Base-by-base conservation (phyloP, 2,797 vertebrate species). In the Periparus ater region DNA sequence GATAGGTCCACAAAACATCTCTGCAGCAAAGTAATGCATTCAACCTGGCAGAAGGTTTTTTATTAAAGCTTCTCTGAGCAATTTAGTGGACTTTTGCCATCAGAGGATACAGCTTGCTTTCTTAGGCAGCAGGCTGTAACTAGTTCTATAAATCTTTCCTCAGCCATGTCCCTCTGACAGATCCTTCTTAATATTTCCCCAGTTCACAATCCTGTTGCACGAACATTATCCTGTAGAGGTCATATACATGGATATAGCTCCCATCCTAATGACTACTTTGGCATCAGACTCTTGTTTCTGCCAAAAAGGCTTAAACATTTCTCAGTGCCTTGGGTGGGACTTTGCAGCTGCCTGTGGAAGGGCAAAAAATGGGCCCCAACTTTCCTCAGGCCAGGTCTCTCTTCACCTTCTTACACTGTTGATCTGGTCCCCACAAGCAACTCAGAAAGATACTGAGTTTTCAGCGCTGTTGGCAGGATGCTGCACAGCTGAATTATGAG, bases 361-460 rank as follows among this genome's bases (percentile, higher is more conserved):
- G 11, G 25, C 10, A 47, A 44, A 61, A 61, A 38, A 6, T 17
- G 10, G 16, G 81, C 10, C 9, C 17, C 5, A 36, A 2, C 10
- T 75, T 65, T 38, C 18, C 36, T 44, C 47, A 92, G 32, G 36
- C 19, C 30, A 50, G 6, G 14, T 30, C 8, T 40, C 38, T 68
- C 14, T 47, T 70, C 9, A 34, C 38, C 3, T 45, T 71, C 48
- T 65, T 54, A 58, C 3, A 16, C 10, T 0, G 0, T 17, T 9
- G 29, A 8, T 48, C 23, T 80, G 42, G 15, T 44, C 51, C 2
- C 4, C 1, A 3, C 18, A 27, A 42, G 10, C 3, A 71, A 27
- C 16, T 8, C 34, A 30, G 65, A 76, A 78, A 9, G 2, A 0
- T 53, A 42, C 7, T 7, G 20, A n/a, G 7, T 71, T 74, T 74